Base-by-base conservation (phyloP, 2,113 vertebrate genomes). In the Epinephelus cyanopodus region DNA sequence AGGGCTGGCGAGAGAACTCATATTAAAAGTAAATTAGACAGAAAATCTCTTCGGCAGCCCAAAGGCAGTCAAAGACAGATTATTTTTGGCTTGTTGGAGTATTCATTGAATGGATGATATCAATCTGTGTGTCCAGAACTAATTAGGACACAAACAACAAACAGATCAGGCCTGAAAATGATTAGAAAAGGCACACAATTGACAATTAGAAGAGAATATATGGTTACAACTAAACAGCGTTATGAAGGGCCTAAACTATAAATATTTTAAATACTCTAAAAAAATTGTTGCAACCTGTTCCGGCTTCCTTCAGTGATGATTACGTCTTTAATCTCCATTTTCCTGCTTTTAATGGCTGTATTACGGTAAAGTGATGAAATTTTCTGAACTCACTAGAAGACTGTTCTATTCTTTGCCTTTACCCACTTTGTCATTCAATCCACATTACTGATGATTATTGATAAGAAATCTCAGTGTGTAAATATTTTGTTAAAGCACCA, bases 1-100 rank as follows among this genome's bases (percentile, higher is more conserved):
- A 88, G 77, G 54, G 76, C 65, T 90, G 82, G 84, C 62, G 27
- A 80, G 79, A 80, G 82, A 83, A 71, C 61, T 63, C 72, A 57
- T 83, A 83, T 87, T 86, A 90, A 93, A 92, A 89, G 74, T 68
- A 87, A 83, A 92, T 90, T 80, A 83, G 45, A 89, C 68, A 85
- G 79, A 92, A 90, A 87, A 91, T 90, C 77, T 85, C 81, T 88
- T 90, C 81, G 86, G 84, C 86, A 84, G 79, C 73, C 77, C 15
- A 61, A 75, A 89, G 81, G 39, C 74, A 80, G 61, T 77, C 33
- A 70, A 88, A 86, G 48, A 77, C 2, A 71, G 66, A 82, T 84
- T 83, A 27, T 71, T 85, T 81, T 57, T 53, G 70, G 47, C 54
- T 53, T 37, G 66, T 23, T 21, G 27, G 58, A 64, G 37, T 53